These are phyloP conservation scores for Archaeoteleia sp. DNA, from an alignment of 2,888 invertebrate genomes.

Conservation along the genomic window DNA sequence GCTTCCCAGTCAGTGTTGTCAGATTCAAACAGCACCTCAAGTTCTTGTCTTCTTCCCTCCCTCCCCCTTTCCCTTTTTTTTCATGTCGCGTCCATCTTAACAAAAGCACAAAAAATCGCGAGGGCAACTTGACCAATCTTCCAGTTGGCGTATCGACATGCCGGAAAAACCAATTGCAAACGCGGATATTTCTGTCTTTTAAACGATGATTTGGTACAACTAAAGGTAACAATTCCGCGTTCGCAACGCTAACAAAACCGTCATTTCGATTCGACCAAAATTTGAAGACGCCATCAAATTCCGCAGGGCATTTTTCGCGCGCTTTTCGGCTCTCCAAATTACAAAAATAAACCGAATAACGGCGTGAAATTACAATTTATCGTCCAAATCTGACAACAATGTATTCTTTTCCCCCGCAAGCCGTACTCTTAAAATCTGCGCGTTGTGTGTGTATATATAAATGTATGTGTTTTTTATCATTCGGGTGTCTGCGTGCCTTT, in stretches of 20 bases:
- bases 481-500: constrained; percentile 50
- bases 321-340: constrained; percentile 11
- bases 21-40: constrained; percentile 22
- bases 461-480: constrained; percentile 50
- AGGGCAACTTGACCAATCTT: too few species aligned
- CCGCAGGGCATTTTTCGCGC: constrained; percentile 41
- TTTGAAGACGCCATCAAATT: too few species aligned
- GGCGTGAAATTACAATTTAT: constrained; percentile 38
- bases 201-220: too few species aligned
- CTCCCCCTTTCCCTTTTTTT: constrained; percentile 1
- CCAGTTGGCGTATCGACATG: too few species aligned
- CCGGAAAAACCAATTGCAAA: too few species aligned
- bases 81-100: too few species aligned
- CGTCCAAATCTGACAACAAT: constrained; percentile 52
- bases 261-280: too few species aligned
- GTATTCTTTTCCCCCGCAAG: constrained; percentile 68
- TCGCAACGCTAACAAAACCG: too few species aligned
- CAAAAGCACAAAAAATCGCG: too few species aligned
- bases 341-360: too few species aligned
- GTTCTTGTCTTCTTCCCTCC: constrained; percentile 21
- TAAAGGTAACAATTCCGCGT: too few species aligned
- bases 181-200: too few species aligned
- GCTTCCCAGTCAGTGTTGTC: constrained; percentile 49
- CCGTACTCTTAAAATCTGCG: constrained; percentile 57
- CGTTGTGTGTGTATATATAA: constrained; percentile 42